Evolutionary conservation across 2,797 vertebrate species (phyloP).

Genomic region (Brachyalestes nurse): DNA sequence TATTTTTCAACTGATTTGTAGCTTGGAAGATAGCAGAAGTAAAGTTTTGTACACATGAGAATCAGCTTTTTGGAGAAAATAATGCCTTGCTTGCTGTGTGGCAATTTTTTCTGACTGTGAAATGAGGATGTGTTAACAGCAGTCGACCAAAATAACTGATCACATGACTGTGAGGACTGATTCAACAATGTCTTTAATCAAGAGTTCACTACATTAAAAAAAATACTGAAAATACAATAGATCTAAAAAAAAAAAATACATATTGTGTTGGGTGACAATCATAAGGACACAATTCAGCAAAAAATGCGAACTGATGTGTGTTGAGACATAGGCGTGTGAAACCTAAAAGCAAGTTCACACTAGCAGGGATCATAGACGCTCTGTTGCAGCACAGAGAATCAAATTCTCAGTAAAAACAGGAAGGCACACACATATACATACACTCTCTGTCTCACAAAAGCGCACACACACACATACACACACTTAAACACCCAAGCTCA

Average conservation of each 20-base stretch:
- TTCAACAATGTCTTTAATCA: constrained; percentile 26
- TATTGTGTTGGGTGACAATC: background rate
- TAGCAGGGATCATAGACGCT: background rate
- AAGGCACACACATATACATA: background rate
- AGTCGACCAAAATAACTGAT: background rate
- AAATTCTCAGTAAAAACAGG: background rate
- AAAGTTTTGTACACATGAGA: too few relatives aligned
- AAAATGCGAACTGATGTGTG: background rate
- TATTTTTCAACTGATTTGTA: too few relatives aligned
- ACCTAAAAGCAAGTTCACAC: background rate
- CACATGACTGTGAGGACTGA: background rate
- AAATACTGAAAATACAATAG: background rate
- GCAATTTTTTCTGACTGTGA: background rate
- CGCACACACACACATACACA: constrained; percentile 19
- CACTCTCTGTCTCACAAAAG: too few relatives aligned
- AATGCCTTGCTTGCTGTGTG: background rate
- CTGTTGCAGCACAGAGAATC: background rate
- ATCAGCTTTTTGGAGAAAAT: too few relatives aligned
- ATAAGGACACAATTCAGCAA: background rate
- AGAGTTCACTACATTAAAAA: constrained; percentile 5
- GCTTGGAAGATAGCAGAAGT: too few relatives aligned
- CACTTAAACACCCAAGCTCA: background rate
- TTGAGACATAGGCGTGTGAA: background rate
- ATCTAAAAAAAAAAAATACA: background rate
- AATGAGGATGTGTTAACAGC: background rate